Base-by-base conservation (phyloP, 2,888 invertebrate genomes). In the Amblyjoppa proteus region DNA sequence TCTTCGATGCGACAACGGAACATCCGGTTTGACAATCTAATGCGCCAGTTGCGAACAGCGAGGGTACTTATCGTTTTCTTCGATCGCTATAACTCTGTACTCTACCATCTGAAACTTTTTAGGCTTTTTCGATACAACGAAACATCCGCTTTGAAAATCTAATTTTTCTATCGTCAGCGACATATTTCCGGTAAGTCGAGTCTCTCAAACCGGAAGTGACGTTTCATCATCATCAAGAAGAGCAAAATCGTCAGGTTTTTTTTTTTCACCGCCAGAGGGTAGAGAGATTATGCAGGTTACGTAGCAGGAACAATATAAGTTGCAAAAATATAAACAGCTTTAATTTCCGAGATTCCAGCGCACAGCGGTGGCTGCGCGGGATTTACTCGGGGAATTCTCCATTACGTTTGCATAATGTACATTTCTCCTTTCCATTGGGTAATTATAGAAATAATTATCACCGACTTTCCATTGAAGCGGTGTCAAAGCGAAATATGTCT, bases 381-480 rank as follows among this genome's bases (percentile, higher is more conserved):
- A 28, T 58, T 28, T 28, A 13, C 25, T 58, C 28, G 25, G 0
- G 11, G 13, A 58, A 58, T 25, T 58, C 11, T 58, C 6, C 58
- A 58, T 28, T 58, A 28, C 25, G 58, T 58, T 58, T 58, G 45
- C 45, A 4, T 49, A 49, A 49, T 16, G 45, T 16, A 28, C 58
- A 28, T 28, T 58, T 58, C 28, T 28, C 58, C 28, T 58, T 58
- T 58, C 58, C 58, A 25, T 28, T 11, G 25, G 25, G 58, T 28
- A 58, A 58, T 58, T 58, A 58, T 28, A 25, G 25, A 28, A 28
- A 58, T 28, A 58, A 58, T 58, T 58, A 58, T 58, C 9, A 28
- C 25, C 58, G 11, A 28, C 11, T 58, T 28, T 28, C 58, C 28
- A 58, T 58, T 25, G 58, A 25, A 58, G 28, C 28, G 28, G 7